Evolutionary conservation across 2,888 invertebrate species (phyloP).

Genomic region (Drosophila kanekoi): DNA sequence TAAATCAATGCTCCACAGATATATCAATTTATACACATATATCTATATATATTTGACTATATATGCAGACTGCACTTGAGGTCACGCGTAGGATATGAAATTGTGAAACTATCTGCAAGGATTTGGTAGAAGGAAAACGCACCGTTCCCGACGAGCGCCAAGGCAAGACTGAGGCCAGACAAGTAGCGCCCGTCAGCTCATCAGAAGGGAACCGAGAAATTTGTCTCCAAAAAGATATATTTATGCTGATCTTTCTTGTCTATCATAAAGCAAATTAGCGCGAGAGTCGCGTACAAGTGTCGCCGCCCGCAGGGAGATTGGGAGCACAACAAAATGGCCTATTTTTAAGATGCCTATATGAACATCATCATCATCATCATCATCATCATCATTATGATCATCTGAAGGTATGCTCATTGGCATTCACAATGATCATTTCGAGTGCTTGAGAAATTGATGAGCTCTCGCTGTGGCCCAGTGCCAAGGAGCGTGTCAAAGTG

Average conservation of each 20-base stretch:
- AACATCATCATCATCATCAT: slow-evolving; percentile 16
- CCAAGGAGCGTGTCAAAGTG: slow-evolving; percentile 41
- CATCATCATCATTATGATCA: slow-evolving; percentile 15
- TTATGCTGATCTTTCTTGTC: slow-evolving; percentile 69
- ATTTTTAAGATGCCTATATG: slow-evolving; percentile 44
- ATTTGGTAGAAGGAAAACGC: slow-evolving; percentile 43
- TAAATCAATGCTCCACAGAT: slow-evolving; percentile 22
- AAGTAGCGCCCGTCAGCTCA: slow-evolving; percentile 31
- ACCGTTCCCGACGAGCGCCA: slow-evolving; percentile 71
- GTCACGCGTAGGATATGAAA: slow-evolving; percentile 26
- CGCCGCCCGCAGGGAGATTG: slow-evolving; percentile 26
- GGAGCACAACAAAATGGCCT: slow-evolving; percentile 28
- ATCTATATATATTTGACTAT: background rate
- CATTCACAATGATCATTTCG: slow-evolving; percentile 34
- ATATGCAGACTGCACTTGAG: slow-evolving; percentile 2
- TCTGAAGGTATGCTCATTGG: slow-evolving; percentile 21
- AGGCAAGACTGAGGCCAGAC: slow-evolving; percentile 61
- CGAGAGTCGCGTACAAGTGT: slow-evolving; percentile 69
- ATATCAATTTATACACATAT: background rate
- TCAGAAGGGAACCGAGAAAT: slow-evolving; percentile 59
- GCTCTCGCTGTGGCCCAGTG: slow-evolving; percentile 23
- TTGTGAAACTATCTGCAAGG: slow-evolving; percentile 1
- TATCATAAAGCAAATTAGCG: slow-evolving; percentile 76
- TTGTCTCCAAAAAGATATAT: slow-evolving; percentile 65
- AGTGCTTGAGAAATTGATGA: slow-evolving; percentile 43